Evolutionary conservation across 1,140 invertebrate genomes (phyloP).

Genomic region (Pararge aegeria): DNA sequence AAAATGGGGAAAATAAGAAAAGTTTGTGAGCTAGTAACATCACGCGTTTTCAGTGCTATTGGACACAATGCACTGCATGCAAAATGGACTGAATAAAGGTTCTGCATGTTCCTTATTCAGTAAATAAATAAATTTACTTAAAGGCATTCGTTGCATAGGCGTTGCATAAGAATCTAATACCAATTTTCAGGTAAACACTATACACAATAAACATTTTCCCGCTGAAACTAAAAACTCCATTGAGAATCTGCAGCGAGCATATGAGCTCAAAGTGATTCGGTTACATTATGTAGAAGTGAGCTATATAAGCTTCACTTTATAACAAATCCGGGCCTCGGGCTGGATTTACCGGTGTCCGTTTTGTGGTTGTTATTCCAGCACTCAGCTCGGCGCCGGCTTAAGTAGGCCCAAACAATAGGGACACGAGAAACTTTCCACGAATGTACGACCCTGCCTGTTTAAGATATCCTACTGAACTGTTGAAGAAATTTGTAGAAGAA

Average conservation of each 20-base stretch:
- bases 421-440: constrained; percentile 9
- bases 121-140: too few relatives aligned
- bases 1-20: too few relatives aligned
- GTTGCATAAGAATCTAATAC: too few relatives aligned
- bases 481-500: background rate
- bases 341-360: constrained; percentile 61
- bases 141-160: too few relatives aligned
- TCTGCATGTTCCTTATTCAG: too few relatives aligned
- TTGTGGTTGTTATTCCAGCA: constrained; percentile 59
- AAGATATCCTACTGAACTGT: background rate
- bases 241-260: constrained; percentile 50
- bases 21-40: too few relatives aligned
- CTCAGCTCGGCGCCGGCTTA: constrained; percentile 44
- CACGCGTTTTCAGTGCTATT: too few relatives aligned
- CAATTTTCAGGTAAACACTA: too few relatives aligned
- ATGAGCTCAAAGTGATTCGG: constrained; percentile 46
- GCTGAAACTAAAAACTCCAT: constrained; percentile 30
- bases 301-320: constrained; percentile 61
- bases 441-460: constrained; percentile 1
- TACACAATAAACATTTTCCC: background rate
- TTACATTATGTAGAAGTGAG: constrained; percentile 54
- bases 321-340: constrained; percentile 58
- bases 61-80: too few relatives aligned
- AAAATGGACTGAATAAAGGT: too few relatives aligned
- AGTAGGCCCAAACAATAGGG: constrained; percentile 39